phyloP scores from a whole-genome alignment of 2,888 invertebrate genomes.

The Perithous albicinctus region DNA sequence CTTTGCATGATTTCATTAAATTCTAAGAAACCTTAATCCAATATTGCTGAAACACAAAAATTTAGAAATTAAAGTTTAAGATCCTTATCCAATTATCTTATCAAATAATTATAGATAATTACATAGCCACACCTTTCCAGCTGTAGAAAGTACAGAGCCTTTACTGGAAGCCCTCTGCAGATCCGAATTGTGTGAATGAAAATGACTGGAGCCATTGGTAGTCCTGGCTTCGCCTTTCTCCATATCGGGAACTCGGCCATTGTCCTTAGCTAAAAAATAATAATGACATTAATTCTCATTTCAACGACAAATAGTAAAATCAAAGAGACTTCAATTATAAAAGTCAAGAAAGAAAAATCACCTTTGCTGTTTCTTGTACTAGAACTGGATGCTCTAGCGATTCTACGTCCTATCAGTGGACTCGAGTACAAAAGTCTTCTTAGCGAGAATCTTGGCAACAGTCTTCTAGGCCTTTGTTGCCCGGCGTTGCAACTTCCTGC shows the following conservation, averaged over 20 bases:
- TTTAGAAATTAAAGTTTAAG: no score
- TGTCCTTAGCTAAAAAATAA: constrained; percentile 84
- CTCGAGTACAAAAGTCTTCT: constrained; percentile 90
- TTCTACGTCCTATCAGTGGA: constrained; percentile 89
- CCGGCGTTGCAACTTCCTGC: constrained; percentile 80
- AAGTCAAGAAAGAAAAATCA: constrained; percentile 69
- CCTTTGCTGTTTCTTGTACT: constrained; percentile 78
- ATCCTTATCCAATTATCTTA: no score
- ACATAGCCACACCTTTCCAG: constrained; percentile 84
- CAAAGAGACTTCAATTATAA: neutral
- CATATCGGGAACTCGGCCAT: constrained; percentile 81
- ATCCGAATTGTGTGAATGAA: constrained; percentile 84
- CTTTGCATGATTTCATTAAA: no score
- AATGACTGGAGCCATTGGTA: constrained; percentile 81
- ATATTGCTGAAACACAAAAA: no score
- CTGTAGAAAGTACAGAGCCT: constrained; percentile 85
- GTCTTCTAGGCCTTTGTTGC: constrained; percentile 78
- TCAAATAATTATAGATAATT: constrained; percentile 14
- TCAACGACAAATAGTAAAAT: neutral
- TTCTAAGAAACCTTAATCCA: no score
- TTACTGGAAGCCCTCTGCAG: constrained; percentile 86
- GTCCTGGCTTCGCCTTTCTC: constrained; percentile 84
- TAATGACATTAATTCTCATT: neutral
- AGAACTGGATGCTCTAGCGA: constrained; percentile 82
- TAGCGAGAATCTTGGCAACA: constrained; percentile 88